Conservation (phyloP, 2,888 invertebrate species). For the Chesias legatella region DNA sequence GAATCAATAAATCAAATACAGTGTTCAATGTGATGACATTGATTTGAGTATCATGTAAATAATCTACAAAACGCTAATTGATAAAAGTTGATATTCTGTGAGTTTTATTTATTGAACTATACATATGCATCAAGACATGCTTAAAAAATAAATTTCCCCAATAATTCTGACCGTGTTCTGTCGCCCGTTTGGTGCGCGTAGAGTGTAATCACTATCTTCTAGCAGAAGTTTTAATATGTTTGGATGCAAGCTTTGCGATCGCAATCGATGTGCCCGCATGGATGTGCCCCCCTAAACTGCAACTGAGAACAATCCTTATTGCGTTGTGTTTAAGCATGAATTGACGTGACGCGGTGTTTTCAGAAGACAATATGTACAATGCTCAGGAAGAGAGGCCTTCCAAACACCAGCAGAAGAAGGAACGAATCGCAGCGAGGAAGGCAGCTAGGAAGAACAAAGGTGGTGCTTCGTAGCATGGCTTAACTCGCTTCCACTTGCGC, state of each 20-base stretch:
- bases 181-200: too few relatives aligned
- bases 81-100: too few relatives aligned
- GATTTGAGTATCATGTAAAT: too few relatives aligned
- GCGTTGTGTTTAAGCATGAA: slow-evolving; percentile 44
- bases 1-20: too few relatives aligned
- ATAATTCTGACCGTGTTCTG: too few relatives aligned
- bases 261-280: slow-evolving; percentile 2
- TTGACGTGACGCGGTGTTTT: slow-evolving; percentile 51
- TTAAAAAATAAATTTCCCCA: too few relatives aligned
- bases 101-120: too few relatives aligned
- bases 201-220: too few relatives aligned
- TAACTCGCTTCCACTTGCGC: slow-evolving; percentile 14
- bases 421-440: slow-evolving; percentile 79
- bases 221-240: too few relatives aligned
- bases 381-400: slow-evolving; percentile 80
- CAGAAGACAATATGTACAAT: slow-evolving; percentile 73
- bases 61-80: too few relatives aligned
- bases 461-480: slow-evolving; percentile 40
- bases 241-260: not conserved
- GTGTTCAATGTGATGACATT: too few relatives aligned
- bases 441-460: slow-evolving; percentile 76
- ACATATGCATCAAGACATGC: too few relatives aligned
- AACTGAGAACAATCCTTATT: slow-evolving; percentile 10
- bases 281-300: slow-evolving; percentile 8
- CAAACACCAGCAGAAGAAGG: slow-evolving; percentile 84